Evolutionary conservation across 2,888 invertebrate species (phyloP).

Genomic region (Drosophila neonasuta): DNA sequence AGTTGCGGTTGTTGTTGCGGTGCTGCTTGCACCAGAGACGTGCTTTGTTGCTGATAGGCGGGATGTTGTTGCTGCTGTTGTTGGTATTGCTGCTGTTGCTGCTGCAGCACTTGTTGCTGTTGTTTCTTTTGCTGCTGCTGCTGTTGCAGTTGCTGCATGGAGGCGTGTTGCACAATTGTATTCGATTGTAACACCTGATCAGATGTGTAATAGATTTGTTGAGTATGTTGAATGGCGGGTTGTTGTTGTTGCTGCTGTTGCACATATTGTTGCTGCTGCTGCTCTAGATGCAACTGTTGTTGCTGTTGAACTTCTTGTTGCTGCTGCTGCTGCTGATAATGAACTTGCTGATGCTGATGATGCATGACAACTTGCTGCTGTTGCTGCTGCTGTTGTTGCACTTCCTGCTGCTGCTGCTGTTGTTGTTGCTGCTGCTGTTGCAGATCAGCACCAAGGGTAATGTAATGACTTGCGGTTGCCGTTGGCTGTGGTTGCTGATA

Average conservation of each 20-base stretch:
- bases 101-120: conserved; percentile 61
- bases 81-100: conserved; percentile 66
- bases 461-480: conserved; percentile 69
- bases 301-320: conserved; percentile 70
- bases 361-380: conserved; percentile 71
- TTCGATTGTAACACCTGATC: conserved; percentile 77
- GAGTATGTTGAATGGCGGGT: conserved; percentile 68
- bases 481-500: conserved; percentile 74
- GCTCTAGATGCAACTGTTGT: conserved; percentile 71
- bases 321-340: conserved; percentile 62
- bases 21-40: conserved; percentile 62
- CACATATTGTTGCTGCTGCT: conserved; percentile 60
- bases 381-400: conserved; percentile 63
- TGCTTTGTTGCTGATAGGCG: conserved; percentile 60
- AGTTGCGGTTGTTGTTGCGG: conserved; percentile 71
- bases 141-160: conserved; percentile 65
- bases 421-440: conserved; percentile 58
- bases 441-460: conserved; percentile 61
- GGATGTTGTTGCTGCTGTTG: conserved; percentile 66
- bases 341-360: conserved; percentile 73
- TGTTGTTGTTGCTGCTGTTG: conserved; percentile 65
- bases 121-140: conserved; percentile 57
- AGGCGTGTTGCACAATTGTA: conserved; percentile 74
- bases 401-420: conserved; percentile 67
- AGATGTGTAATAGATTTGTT: conserved; percentile 79